These are phyloP conservation scores for Acrocephalus kingi DNA, from an alignment of 2,113 vertebrate species.

Conservation along the genomic window DNA sequence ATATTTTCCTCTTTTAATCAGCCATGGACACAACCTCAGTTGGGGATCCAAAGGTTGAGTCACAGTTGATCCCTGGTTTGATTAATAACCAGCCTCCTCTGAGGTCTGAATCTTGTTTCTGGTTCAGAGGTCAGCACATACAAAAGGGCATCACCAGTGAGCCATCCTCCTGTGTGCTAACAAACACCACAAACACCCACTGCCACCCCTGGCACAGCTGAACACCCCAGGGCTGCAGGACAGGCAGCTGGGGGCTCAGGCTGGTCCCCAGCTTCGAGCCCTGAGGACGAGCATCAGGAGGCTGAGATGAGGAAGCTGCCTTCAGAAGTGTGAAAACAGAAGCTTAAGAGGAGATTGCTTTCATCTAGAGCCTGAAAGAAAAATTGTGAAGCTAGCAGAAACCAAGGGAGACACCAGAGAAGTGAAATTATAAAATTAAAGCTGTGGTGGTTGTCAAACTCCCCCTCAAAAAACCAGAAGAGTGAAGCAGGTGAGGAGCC, in stretches of 20 bases:
- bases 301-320: slow-evolving; percentile 36
- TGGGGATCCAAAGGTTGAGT: not conserved
- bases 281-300: slow-evolving; percentile 8
- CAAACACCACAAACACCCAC: not conserved
- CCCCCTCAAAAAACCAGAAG: not conserved
- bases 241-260: not conserved
- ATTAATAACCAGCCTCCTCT: slow-evolving; percentile 22
- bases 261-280: not conserved
- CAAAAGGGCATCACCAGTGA: not conserved
- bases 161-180: not conserved
- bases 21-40: not conserved
- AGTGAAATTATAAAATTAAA: slow-evolving; percentile 62
- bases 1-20: slow-evolving; percentile 36
- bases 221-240: not conserved
- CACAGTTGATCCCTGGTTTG: not conserved
- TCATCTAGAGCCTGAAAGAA: slow-evolving; percentile 51
- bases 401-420: slow-evolving; percentile 55
- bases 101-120: not conserved
- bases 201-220: not conserved
- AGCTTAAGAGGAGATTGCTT: slow-evolving; percentile 44
- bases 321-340: slow-evolving; percentile 52
- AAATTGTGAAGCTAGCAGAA: slow-evolving; percentile 60
- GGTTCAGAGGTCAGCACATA: not conserved
- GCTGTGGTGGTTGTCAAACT: not conserved
- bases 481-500: not conserved